These are phyloP conservation scores for Periophthalmus modestus DNA, from an alignment of 2,113 vertebrate genomes.

Conservation along the genomic window DNA sequence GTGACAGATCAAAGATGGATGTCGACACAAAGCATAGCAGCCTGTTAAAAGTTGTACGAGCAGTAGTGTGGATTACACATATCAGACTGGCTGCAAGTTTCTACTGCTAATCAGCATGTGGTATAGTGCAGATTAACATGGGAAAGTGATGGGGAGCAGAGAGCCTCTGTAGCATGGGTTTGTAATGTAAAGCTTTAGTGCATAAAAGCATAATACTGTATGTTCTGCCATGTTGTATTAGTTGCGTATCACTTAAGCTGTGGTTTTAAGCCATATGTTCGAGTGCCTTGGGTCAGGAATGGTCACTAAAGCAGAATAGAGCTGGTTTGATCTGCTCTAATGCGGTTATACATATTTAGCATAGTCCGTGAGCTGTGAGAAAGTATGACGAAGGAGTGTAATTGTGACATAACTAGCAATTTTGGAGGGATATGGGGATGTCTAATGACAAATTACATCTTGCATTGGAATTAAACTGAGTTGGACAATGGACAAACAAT, in stretches of 20 bases:
- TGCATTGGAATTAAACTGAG: slow-evolving; percentile 20
- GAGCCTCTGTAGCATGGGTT: neutral
- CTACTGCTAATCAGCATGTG: slow-evolving; percentile 1
- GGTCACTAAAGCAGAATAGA: slow-evolving; percentile 2
- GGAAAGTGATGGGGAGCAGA: neutral
- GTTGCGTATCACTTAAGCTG: slow-evolving; percentile 7
- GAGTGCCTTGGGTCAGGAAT: slow-evolving; percentile 11
- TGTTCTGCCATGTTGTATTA: slow-evolving; percentile 27
- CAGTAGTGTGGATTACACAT: neutral
- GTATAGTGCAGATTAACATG: neutral
- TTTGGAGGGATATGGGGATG: slow-evolving; percentile 1
- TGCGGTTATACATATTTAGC: slow-evolving; percentile 7
- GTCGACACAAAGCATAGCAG: neutral
- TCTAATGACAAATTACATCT: too few relatives aligned
- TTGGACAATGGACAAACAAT: too few relatives aligned
- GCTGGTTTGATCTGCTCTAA: neutral
- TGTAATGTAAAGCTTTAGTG: neutral
- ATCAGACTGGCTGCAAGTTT: neutral
- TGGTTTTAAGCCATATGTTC: neutral
- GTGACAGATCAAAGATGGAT: neutral
- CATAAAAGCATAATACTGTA: neutral
- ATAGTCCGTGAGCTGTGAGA: neutral
- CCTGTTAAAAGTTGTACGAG: neutral
- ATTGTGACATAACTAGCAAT: too few relatives aligned
- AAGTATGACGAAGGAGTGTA: neutral